phyloP scores from a whole-genome alignment of 2,888 invertebrate genomes.

The Drosophila barbarae region DNA sequence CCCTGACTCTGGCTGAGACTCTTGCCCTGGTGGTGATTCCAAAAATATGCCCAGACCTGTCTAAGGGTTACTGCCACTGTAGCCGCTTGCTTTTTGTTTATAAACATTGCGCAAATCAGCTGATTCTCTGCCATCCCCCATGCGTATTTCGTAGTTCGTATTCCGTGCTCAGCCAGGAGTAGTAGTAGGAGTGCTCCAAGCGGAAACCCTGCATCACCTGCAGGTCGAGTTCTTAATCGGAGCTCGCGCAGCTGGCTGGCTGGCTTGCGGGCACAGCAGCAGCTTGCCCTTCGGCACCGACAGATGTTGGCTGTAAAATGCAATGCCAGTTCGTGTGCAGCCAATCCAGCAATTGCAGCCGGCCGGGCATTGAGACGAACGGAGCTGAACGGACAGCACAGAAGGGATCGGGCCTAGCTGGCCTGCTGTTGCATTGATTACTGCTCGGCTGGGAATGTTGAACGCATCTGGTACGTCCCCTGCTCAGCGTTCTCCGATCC shows the following conservation, averaged over 20 bases:
- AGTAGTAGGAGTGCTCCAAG: slow-evolving; percentile 13
- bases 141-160: slow-evolving; percentile 22
- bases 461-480: slow-evolving; percentile 31
- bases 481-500: slow-evolving; percentile 12
- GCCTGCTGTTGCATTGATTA: slow-evolving; percentile 51
- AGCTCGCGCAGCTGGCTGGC: slow-evolving; percentile 18
- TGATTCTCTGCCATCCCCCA: slow-evolving; percentile 69
- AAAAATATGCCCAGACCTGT: slow-evolving; percentile 64
- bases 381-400: slow-evolving; percentile 6
- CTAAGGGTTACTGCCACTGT: slow-evolving; percentile 64
- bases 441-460: slow-evolving; percentile 11
- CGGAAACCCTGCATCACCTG: slow-evolving; percentile 49
- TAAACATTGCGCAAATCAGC: slow-evolving; percentile 73
- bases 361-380: slow-evolving; percentile 18
- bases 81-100: slow-evolving; percentile 61
- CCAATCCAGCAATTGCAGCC: slow-evolving; percentile 39
- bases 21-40: slow-evolving; percentile 67
- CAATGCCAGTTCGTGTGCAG: slow-evolving; percentile 16
- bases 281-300: slow-evolving; percentile 9
- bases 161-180: slow-evolving; percentile 4
- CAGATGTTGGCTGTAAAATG: slow-evolving; percentile 37
- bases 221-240: slow-evolving; percentile 53
- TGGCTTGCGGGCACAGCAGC: slow-evolving; percentile 2
- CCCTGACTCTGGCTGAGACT: slow-evolving; percentile 50
- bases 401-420: slow-evolving; percentile 16